A percentile compares a stretch with the other conserved stretches of the same genome.
phyloP scores from a whole-genome alignment of 1,140 invertebrate species.

The Drosophila ironensis region DNA sequence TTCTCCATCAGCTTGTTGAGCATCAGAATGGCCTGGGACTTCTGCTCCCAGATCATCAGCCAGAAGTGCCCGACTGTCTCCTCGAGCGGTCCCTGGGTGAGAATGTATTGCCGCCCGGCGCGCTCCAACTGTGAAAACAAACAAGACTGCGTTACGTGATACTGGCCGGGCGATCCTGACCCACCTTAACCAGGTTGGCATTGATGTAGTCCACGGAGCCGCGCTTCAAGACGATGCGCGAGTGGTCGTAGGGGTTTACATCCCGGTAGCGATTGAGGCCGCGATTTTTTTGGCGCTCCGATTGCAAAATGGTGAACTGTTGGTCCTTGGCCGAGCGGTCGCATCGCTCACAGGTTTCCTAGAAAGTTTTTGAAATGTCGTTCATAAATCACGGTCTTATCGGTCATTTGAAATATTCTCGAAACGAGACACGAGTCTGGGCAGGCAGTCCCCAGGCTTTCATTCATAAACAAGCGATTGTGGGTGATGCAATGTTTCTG shows the following conservation, averaged over 20 bases:
- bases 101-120: conserved; percentile 94
- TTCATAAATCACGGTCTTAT: too few species aligned
- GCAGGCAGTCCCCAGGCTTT: too few species aligned
- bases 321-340: conserved; percentile 81
- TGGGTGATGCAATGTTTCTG: too few species aligned
- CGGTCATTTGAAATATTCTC: too few species aligned
- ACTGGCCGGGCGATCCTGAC: not conserved
- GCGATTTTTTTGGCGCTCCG: conserved; percentile 82
- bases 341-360: conserved; percentile 83
- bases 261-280: conserved; percentile 93
- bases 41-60: conserved; percentile 99
- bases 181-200: conserved; percentile 93
- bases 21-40: conserved; percentile 95
- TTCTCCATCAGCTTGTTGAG: conserved; percentile 97
- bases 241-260: conserved; percentile 97
- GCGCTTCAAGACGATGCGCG: conserved; percentile 90
- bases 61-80: conserved; percentile 96
- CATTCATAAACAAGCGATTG: too few species aligned
- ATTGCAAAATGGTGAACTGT: conserved; percentile 86
- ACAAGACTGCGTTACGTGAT: not conserved
- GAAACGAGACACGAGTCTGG: too few species aligned
- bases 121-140: conserved; percentile 85
- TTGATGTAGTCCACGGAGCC: conserved; percentile 93
- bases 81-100: conserved; percentile 95
- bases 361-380: conserved; percentile 42